phyloP scores from a whole-genome alignment of 2,113 vertebrate species.

The Mixornis gularis region DNA sequence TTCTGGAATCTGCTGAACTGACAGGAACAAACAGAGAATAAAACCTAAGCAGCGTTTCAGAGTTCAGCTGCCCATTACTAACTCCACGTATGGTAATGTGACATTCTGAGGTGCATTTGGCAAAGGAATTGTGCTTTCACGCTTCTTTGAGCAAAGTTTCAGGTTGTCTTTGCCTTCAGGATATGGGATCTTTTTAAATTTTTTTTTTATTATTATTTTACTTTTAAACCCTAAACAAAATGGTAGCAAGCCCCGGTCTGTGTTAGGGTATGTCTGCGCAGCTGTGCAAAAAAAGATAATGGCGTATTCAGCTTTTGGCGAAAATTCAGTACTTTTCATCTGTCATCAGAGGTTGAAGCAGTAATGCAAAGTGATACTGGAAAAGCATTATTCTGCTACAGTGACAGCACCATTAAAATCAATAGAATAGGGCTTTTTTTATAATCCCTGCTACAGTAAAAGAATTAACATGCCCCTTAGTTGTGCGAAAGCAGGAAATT shows the following conservation, averaged over 20 bases:
- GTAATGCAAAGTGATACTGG: slow-evolving; percentile 49
- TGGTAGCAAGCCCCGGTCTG: background rate
- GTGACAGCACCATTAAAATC: slow-evolving; percentile 50
- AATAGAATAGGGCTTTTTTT: background rate
- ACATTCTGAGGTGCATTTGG: slow-evolving; percentile 17
- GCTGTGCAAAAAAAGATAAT: slow-evolving; percentile 67
- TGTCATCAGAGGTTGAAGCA: slow-evolving; percentile 53
- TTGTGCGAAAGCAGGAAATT: slow-evolving; percentile 4
- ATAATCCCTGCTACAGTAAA: slow-evolving; percentile 29
- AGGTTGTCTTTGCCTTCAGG: slow-evolving; percentile 52
- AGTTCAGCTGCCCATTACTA: slow-evolving; percentile 26
- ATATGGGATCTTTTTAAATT: background rate
- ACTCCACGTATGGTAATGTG: slow-evolving; percentile 29
- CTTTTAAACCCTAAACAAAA: slow-evolving; percentile 26
- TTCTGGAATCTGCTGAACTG: slow-evolving; percentile 17
- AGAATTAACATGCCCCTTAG: slow-evolving; percentile 26
- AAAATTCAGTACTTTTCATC: slow-evolving; percentile 62
- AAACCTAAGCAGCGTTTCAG: background rate
- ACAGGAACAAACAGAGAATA: background rate
- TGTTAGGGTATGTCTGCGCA: slow-evolving; percentile 21
- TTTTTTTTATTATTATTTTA: background rate
- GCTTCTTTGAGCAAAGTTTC: slow-evolving; percentile 54
- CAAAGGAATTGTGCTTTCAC: slow-evolving; percentile 40
- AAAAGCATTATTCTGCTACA: slow-evolving; percentile 47
- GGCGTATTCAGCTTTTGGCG: slow-evolving; percentile 62